These are phyloP conservation scores for Amiota communis DNA, from an alignment of 2,888 invertebrate species.

Conservation along the genomic window DNA sequence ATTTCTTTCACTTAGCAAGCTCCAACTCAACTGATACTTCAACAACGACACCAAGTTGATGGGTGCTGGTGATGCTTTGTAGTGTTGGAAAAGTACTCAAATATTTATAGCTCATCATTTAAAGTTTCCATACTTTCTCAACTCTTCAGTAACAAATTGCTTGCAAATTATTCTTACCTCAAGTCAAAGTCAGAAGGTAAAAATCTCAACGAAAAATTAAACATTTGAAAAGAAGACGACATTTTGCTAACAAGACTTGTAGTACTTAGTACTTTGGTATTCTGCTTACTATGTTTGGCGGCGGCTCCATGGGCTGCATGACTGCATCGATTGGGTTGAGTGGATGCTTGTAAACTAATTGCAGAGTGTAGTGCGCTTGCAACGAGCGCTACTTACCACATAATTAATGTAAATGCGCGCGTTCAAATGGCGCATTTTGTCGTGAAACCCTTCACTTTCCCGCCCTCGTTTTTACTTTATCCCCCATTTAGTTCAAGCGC, in stretches of 20 bases:
- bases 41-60: too few species aligned
- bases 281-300: too few species aligned
- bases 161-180: constrained; percentile 1
- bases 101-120: constrained; percentile 36
- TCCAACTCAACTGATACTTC: too few species aligned
- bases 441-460: too few species aligned
- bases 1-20: too few species aligned
- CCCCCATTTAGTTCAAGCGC: background rate
- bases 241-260: background rate
- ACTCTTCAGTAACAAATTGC: constrained; percentile 9
- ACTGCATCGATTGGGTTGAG: background rate
- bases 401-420: constrained; percentile 49
- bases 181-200: constrained; percentile 3
- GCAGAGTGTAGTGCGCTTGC: constrained; percentile 37
- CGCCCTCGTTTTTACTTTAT: background rate
- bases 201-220: constrained; percentile 19
- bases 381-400: constrained; percentile 55
- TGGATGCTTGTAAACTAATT: constrained; percentile 22
- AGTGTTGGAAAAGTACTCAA: constrained; percentile 27
- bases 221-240: constrained; percentile 16
- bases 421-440: constrained; percentile 1
- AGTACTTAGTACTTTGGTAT: background rate
- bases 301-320: too few species aligned
- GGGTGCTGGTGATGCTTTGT: too few species aligned
- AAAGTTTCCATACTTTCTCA: constrained; percentile 24